Evolutionary conservation across 2,797 vertebrate species (phyloP).

Genomic region (Ptychobarbus kaznakovi): DNA sequence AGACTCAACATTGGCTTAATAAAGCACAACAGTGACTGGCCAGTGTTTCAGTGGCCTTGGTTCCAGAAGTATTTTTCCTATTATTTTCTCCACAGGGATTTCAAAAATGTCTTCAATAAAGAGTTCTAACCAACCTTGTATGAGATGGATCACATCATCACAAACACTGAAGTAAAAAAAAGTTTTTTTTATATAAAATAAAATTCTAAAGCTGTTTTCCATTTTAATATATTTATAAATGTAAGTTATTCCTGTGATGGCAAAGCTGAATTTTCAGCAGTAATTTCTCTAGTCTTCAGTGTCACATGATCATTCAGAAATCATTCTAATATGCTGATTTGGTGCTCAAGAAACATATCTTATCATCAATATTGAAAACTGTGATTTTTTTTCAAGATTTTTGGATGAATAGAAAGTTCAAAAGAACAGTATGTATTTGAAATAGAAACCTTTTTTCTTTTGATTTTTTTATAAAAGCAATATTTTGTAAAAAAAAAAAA

Average conservation of each 20-base stretch:
- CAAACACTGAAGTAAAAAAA: background rate
- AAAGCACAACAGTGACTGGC: slow-evolving; percentile 9
- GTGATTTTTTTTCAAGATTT: too few relatives aligned
- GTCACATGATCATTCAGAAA: background rate
- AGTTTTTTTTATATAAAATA: background rate
- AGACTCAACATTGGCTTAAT: background rate
- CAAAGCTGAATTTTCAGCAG: background rate
- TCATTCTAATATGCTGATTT: background rate
- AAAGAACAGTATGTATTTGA: too few relatives aligned
- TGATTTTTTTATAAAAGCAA: too few relatives aligned
- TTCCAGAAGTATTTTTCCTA: background rate
- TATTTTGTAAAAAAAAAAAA: too few relatives aligned
- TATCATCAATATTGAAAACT: too few relatives aligned
- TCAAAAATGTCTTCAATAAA: slow-evolving; percentile 1
- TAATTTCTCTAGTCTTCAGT: background rate
- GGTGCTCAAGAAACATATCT: background rate
- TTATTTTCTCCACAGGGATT: slow-evolving; percentile 11
- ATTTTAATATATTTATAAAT: background rate
- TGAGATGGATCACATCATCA: background rate
- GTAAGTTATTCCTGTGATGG: background rate
- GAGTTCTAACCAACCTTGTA: background rate
- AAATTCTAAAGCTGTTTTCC: background rate
- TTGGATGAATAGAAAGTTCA: too few relatives aligned
- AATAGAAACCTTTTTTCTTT: too few relatives aligned
- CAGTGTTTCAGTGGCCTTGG: slow-evolving; percentile 2